Conservation (phyloP, 2,888 invertebrate species). For the Chalcosyrphus nemorum region DNA sequence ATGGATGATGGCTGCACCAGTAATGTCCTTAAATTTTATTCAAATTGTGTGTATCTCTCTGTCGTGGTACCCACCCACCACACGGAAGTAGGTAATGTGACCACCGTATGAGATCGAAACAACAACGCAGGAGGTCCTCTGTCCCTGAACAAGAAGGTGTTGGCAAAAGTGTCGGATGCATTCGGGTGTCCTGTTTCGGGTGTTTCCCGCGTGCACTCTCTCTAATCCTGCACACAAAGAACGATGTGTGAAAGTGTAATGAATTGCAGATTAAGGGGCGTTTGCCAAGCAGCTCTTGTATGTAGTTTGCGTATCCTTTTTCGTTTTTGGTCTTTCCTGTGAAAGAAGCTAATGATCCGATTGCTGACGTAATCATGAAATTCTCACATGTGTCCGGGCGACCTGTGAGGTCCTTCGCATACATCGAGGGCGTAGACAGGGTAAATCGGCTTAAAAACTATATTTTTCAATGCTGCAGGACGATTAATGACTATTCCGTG, state of each 20-base stretch:
- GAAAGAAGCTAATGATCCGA: constrained; percentile 62
- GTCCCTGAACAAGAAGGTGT: constrained; percentile 55
- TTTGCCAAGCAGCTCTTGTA: constrained; percentile 68
- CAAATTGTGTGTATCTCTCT: constrained; percentile 46
- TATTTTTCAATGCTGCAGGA: constrained; percentile 23
- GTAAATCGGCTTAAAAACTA: constrained; percentile 65
- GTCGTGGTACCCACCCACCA: constrained; percentile 62
- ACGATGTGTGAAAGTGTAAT: constrained; percentile 76
- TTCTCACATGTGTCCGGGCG: constrained; percentile 24
- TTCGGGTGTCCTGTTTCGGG: constrained; percentile 65
- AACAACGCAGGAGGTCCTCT: constrained; percentile 62
- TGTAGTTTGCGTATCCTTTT: constrained; percentile 57
- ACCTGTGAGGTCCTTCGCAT: constrained; percentile 61
- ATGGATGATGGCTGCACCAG: constrained; percentile 48
- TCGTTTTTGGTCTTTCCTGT: constrained; percentile 11
- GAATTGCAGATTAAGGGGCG: constrained; percentile 74
- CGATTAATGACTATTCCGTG: constrained; percentile 63
- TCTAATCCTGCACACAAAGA: constrained; percentile 67
- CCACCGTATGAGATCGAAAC: constrained; percentile 56
- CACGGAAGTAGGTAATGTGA: constrained; percentile 64
- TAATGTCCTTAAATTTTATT: constrained; percentile 64
- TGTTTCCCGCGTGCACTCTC: constrained; percentile 38
- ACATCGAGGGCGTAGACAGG: constrained; percentile 66
- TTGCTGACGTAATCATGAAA: constrained; percentile 65
- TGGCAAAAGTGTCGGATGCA: constrained; percentile 69